These are phyloP conservation scores for Chaetoderma sp. DNA, from an alignment of 2,888 invertebrate species.

Conservation along the genomic window DNA sequence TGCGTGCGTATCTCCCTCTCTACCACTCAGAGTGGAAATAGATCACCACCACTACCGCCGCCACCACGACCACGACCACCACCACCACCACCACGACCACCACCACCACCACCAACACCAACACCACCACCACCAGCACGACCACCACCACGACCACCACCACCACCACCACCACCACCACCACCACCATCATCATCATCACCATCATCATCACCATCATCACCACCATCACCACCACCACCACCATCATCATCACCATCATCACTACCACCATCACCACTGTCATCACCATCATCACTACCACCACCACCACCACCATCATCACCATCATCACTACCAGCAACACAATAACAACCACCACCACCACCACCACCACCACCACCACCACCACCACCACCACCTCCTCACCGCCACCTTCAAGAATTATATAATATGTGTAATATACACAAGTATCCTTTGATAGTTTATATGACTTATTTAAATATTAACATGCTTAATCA, in stretches of 20 bases:
- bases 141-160: not conserved
- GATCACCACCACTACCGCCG: not conserved
- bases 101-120: too few species aligned
- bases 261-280: slow-evolving; percentile 3
- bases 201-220: not conserved
- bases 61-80: too few species aligned
- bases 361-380: not conserved
- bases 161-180: not conserved
- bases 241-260: slow-evolving; percentile 9
- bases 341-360: not conserved
- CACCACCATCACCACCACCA: slow-evolving; percentile 10
- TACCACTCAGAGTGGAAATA: not conserved
- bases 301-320: not conserved
- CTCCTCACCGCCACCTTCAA: not conserved
- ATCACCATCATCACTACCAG: not conserved
- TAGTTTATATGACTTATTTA: too few species aligned
- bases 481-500: too few species aligned
- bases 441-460: not conserved
- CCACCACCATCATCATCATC: not conserved
- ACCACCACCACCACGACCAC: not conserved
- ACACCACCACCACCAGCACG: too few species aligned
- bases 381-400: not conserved
- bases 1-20: slow-evolving; percentile 6
- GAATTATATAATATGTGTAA: not conserved
- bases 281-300: slow-evolving; percentile 6